Evolutionary conservation across 1,140 invertebrate genomes (phyloP), one percentile per base, ranked within the genome.

Genomic region (Drosophila arawakana): DNA sequence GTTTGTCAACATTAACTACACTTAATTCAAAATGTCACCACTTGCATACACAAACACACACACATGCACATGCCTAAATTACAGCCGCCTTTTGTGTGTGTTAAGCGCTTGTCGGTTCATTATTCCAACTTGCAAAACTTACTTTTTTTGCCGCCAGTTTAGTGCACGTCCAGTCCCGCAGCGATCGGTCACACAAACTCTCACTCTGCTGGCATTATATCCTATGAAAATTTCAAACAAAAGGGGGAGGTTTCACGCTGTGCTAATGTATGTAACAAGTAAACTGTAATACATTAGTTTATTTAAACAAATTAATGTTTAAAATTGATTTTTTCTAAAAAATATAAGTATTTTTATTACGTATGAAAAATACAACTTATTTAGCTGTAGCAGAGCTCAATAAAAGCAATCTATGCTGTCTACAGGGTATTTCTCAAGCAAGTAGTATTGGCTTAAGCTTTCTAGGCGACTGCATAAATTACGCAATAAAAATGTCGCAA

Each of bases 1-100:
- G 81, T 80, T 80, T 84, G 81, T 85, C 78, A 85, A 81, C 81
- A 85, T 85, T 85, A 85, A 85, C 74, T 85, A 85, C 81, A 81
- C 81, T 85, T 85, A 85, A 85, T 85, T 85, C 81, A 81, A 85
- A 85, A 78, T 85, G 81, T 80, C 81, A 85, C 52, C 69, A 71
- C 50, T 44, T 43, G 15, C 58, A 59, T 35, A 30, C 25, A 30
- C 25, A 30, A 1, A 3, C 25, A 30, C 25, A 30, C 25, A 30
- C 25, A 30, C 25, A 30, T 30, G 25, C 60, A 61, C 25, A 61
- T 65, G 49, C 61, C 37, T 67, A 69, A 60, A 68, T 69, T 74
- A 58, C 30, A 57, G 44, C 18, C 62, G 46, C 47, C 15, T 49
- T 41, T 35, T 63, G 43, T 47, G 34, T 44, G 41, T 39, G 30